Conservation (phyloP, 64 coral and sea anemone genomes). For the Orbicella faveolata region DNA sequence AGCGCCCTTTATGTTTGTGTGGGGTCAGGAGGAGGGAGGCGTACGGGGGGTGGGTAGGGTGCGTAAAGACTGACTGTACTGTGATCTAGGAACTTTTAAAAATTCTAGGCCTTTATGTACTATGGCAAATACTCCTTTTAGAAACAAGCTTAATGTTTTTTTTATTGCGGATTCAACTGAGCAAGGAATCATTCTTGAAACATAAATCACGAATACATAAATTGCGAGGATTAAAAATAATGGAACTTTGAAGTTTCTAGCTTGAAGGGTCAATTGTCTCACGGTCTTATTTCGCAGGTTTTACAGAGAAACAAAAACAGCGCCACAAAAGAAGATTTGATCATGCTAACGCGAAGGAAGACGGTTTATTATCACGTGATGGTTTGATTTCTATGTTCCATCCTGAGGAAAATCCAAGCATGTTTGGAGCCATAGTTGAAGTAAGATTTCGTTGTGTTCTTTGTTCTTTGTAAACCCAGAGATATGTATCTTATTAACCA, state of each 20-base stretch:
- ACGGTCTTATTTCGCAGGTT: not conserved
- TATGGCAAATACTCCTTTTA: no score
- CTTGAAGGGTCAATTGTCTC: not conserved
- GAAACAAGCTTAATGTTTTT: no score
- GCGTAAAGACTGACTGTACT: no score
- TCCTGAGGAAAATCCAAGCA: constrained; percentile 42
- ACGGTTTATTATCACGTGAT: constrained; percentile 24
- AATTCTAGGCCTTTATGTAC: no score
- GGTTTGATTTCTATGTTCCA: constrained; percentile 50
- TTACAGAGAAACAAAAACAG: constrained; percentile 14
- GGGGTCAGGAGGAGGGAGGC: no score
- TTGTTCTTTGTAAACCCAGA: not conserved
- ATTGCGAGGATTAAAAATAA: no score
- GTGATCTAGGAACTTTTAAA: no score
- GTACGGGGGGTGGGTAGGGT: no score
- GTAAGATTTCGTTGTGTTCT: not conserved
- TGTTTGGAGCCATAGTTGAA: constrained; percentile 39
- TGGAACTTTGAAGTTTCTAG: no score
- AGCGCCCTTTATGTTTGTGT: not conserved
- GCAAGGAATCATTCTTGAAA: no score
- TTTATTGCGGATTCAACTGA: no score
- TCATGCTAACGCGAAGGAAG: constrained; percentile 11
- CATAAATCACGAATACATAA: no score
- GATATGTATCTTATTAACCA: not conserved
- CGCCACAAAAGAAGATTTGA: constrained; percentile 41